Base-by-base conservation (phyloP, 2,113 vertebrate genomes). In the Pangasianodon gigas region DNA sequence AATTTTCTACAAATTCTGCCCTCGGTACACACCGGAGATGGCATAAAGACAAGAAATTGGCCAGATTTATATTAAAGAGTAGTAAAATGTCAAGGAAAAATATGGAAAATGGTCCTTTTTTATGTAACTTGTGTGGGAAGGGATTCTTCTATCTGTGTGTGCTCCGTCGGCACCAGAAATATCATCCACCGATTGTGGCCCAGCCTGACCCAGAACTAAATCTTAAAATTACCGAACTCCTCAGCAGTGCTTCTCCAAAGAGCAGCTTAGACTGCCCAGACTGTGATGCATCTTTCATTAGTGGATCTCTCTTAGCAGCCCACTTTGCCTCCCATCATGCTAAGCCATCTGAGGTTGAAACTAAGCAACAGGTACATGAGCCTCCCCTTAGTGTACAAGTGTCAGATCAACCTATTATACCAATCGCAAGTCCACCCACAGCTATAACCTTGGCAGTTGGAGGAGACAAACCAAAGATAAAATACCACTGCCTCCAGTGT, bases 1-100 rank as follows among this genome's bases (percentile, higher is more conserved):
- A 92, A 41, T 96, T 96, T 90, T 89, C 91, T 56, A 93, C 95
- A 13, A 96, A 96, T 91, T 94, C 95, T 0, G 95, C 96, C 16
- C 95, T 96, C 0, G 94, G 96, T 24, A 95, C 95, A 60, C 96
- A 96, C 88, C 95, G 92, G 90, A 90, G 95, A 88, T 96, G 95
- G 95, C 96, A 96, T 90, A 94, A 89, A 85, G 94, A 95, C 19
- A 95, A 95, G 89, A 95, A 92, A 75, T 90, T 91, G 41, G 92
- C 94, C 51, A 18, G 10, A 5, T 93, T 88, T 77, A 71, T 91
- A 3, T 93, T 93, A 92, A 94, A 93, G n/a, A 93, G 92, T 2
- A 90, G 90, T 88, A 92, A 93, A 46, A 86, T 88, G 0, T 91
- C 92, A 5, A 69, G 80, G 69, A 94, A 92, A 74, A 84, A 90